These are phyloP conservation scores for Anolis apletophallus DNA, from an alignment of 2,797 vertebrate species.

Conservation along the genomic window DNA sequence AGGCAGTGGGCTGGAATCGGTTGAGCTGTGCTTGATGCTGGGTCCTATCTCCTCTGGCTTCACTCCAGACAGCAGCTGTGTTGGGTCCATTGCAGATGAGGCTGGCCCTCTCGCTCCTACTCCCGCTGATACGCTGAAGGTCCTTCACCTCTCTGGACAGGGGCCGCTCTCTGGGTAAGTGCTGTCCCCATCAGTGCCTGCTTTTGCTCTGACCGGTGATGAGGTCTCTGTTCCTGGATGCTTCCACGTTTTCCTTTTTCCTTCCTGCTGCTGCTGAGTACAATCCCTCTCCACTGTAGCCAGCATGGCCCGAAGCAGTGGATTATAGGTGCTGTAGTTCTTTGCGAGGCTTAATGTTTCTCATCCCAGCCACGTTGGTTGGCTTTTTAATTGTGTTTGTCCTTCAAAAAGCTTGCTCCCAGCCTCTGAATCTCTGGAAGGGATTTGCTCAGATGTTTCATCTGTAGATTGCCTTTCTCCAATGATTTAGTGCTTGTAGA, in stretches of 20 bases:
- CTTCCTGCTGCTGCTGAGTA: too few species aligned
- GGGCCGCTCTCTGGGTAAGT: constrained; percentile 87
- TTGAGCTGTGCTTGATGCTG: too few species aligned
- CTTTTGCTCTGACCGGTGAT: too few species aligned
- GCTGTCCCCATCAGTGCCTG: neutral
- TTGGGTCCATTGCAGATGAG: constrained; percentile 55
- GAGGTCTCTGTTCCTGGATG: too few species aligned
- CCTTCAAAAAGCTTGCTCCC: neutral
- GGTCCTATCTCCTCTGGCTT: constrained; percentile 16
- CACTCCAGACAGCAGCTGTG: constrained; percentile 54
- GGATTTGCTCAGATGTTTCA: neutral
- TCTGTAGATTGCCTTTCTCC: neutral
- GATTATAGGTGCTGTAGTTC: neutral
- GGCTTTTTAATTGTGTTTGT: neutral
- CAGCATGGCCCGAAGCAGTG: neutral
- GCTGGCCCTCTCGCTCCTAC: constrained; percentile 74
- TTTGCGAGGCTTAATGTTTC: neutral
- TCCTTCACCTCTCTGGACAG: constrained; percentile 94
- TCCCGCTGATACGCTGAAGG: constrained; percentile 83
- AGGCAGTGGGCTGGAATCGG: too few species aligned
- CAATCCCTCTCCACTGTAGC: too few species aligned
- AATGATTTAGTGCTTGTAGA: neutral
- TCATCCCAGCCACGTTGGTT: neutral
- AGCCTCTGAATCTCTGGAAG: too few species aligned
- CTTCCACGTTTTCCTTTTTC: too few species aligned